Evolutionary conservation across 2,113 vertebrate species (phyloP).

Genomic region (Ornithorhynchus anatinus): DNA sequence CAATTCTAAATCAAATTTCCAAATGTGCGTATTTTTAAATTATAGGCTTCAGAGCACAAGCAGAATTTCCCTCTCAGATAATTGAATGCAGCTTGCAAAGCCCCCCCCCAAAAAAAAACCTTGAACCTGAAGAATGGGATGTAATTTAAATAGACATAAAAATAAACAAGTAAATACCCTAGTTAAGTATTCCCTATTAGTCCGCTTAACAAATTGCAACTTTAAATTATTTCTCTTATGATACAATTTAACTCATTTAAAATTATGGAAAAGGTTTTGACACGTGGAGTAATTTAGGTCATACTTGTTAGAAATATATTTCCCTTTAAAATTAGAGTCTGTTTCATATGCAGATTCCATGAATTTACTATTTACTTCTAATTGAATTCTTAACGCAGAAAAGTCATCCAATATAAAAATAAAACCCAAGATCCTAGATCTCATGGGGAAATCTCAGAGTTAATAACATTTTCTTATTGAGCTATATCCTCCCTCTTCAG

Average conservation of each 20-base stretch:
- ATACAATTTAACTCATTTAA: not conserved
- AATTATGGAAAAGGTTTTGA: not conserved
- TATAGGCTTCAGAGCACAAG: not conserved
- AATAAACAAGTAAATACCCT: not conserved
- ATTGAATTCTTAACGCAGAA: not conserved
- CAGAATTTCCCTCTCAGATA: not conserved
- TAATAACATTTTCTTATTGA: not conserved
- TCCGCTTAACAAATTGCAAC: too few species aligned
- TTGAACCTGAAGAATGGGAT: too few species aligned
- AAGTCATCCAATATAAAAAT: too few species aligned
- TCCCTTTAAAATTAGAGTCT: not conserved
- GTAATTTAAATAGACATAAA: not conserved
- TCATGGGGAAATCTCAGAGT: too few species aligned
- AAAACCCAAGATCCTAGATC: too few species aligned
- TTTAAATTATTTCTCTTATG: not conserved
- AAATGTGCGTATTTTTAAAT: not conserved
- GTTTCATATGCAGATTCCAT: not conserved
- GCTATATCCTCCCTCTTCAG: not conserved
- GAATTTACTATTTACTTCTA: not conserved
- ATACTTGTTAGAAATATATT: not conserved
- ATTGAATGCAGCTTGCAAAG: not conserved
- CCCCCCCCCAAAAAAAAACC: too few species aligned
- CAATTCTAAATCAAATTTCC: constrained; percentile 1
- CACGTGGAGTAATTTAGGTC: not conserved
- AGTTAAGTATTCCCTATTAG: too few species aligned